Percentiles rank a stretch among this genome's conserved stretches.
These are phyloP conservation scores for Leistus spinibarbis DNA, from an alignment of 2,888 invertebrate species.

Conservation along the genomic window DNA sequence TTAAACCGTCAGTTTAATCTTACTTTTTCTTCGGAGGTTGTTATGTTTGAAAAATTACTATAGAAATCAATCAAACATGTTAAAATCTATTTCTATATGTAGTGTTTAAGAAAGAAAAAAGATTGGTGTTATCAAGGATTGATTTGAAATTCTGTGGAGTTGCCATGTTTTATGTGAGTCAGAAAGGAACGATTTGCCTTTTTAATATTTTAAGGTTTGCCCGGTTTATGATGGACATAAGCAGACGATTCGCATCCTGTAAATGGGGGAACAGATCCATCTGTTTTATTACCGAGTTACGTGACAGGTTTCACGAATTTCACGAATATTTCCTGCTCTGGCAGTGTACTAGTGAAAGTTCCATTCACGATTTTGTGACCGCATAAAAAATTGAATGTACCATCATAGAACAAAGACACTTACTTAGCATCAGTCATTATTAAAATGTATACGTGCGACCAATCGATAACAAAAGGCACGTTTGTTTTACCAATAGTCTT, in stretches of 20 bases:
- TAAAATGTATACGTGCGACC: too few relatives aligned
- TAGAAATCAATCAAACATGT: too few relatives aligned
- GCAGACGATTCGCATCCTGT: not conserved
- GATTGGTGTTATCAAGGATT: too few relatives aligned
- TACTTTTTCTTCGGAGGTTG: too few relatives aligned
- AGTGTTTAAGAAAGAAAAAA: too few relatives aligned
- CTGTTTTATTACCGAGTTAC: not conserved
- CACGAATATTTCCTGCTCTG: not conserved
- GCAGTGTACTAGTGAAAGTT: not conserved
- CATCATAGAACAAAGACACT: not conserved
- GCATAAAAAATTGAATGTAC: not conserved
- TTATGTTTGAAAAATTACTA: too few relatives aligned
- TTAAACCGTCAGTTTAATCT: too few relatives aligned
- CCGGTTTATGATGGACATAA: slow-evolving; percentile 2
- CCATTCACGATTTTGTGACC: not conserved
- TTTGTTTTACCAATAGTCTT: too few relatives aligned
- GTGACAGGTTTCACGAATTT: not conserved
- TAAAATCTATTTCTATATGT: too few relatives aligned
- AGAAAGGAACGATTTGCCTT: not conserved
- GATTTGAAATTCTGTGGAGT: not conserved
- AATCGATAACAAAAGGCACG: too few relatives aligned
- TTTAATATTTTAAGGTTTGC: not conserved
- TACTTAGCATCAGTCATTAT: too few relatives aligned
- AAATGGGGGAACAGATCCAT: not conserved
- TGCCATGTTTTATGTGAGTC: not conserved